Percentiles rank a stretch among this genome's conserved stretches.
Evolutionary conservation across 1,140 invertebrate species (phyloP).

Genomic region (Trichogramma pretiosum): DNA sequence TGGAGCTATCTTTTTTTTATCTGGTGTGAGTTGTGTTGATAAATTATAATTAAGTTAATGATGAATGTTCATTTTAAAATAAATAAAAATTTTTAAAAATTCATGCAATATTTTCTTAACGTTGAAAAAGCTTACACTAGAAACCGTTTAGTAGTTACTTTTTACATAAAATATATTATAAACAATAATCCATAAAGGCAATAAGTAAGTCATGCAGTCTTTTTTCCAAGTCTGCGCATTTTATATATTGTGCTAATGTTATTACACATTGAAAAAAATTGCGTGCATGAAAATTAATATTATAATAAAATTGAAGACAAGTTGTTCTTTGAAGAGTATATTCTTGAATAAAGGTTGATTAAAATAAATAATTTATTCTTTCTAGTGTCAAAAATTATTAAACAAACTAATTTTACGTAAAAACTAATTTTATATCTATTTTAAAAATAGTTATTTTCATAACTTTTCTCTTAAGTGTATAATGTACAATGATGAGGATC

Average conservation of each 20-base stretch:
- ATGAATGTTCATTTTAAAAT: constrained; percentile 9
- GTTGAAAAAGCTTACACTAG: too few relatives aligned
- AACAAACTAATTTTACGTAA: too few relatives aligned
- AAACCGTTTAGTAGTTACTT: too few relatives aligned
- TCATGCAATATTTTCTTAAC: constrained; percentile 1
- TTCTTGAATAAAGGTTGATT: constrained; percentile 37
- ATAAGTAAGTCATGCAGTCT: too few relatives aligned
- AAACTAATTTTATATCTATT: constrained; percentile 3
- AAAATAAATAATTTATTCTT: constrained; percentile 17
- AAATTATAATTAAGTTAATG: constrained; percentile 4
- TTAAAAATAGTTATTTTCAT: neutral
- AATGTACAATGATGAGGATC: too few relatives aligned
- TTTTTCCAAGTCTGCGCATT: too few relatives aligned
- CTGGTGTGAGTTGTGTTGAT: constrained; percentile 9
- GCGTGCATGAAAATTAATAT: too few relatives aligned
- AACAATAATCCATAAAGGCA: too few relatives aligned
- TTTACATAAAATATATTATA: too few relatives aligned
- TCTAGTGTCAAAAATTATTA: neutral
- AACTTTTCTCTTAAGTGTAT: too few relatives aligned
- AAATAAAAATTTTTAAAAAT: constrained; percentile 7
- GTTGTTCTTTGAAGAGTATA: constrained; percentile 36
- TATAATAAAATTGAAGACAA: constrained; percentile 23
- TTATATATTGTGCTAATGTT: too few relatives aligned
- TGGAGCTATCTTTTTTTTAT: constrained; percentile 6
- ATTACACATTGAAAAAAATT: too few relatives aligned